phyloP scores from a whole-genome alignment of 2,888 invertebrate genomes.

The Elaeidobius kamerunicus region DNA sequence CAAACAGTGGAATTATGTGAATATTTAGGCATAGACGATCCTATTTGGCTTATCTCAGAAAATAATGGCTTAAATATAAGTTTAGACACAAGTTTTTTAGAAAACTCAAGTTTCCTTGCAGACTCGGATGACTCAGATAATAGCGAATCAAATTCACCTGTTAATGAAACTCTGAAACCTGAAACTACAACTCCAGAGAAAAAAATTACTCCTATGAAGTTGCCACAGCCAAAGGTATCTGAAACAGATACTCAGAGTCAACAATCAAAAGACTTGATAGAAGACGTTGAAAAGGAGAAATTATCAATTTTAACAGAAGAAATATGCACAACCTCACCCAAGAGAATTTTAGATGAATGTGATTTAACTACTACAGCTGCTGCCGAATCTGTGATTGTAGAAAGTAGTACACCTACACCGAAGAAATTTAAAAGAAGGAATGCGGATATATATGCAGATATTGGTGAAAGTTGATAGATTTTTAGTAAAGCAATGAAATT shows the following conservation, averaged over 20 bases:
- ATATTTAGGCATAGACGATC: constrained; percentile 75
- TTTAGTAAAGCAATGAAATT: too few species aligned
- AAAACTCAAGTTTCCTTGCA: constrained; percentile 29
- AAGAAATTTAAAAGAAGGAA: constrained; percentile 51
- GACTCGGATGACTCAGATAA: constrained; percentile 16
- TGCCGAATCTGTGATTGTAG: not conserved
- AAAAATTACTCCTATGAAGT: constrained; percentile 19
- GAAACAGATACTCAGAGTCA: too few species aligned
- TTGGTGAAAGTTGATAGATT: constrained; percentile 11
- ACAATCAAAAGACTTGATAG: too few species aligned
- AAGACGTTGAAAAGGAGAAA: too few species aligned
- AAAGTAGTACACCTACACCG: constrained; percentile 30
- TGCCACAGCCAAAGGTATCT: constrained; percentile 9
- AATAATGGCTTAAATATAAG: constrained; percentile 31
- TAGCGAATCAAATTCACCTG: constrained; percentile 17
- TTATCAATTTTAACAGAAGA: not conserved
- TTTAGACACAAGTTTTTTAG: constrained; percentile 30
- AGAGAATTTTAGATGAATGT: constrained; percentile 13
- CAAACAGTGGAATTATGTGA: constrained; percentile 69
- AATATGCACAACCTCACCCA: constrained; percentile 8
- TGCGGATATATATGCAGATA: constrained; percentile 44
- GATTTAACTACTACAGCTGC: not conserved
- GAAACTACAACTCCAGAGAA: constrained; percentile 38
- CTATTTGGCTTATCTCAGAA: constrained; percentile 50
- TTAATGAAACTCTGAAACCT: constrained; percentile 7